Conservation (phyloP, 2,113 vertebrate species). For the Stigmatopora nigra region DNA sequence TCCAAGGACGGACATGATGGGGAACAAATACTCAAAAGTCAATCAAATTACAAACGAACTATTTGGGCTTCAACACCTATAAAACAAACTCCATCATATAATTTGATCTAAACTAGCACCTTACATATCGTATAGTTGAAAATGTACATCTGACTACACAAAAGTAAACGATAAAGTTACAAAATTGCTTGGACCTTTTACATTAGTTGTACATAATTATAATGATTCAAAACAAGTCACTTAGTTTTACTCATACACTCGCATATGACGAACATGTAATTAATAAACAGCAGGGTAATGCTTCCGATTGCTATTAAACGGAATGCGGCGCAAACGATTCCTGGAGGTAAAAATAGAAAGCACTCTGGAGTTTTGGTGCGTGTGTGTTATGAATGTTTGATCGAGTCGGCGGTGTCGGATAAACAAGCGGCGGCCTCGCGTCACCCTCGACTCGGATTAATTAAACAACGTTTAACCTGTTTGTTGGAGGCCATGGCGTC, state of each 20-base stretch:
- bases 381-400: conserved; percentile 34
- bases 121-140: too few relatives aligned
- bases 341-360: conserved; percentile 33
- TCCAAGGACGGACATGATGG: conserved; percentile 23
- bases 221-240: too few relatives aligned
- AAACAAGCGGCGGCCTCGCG: conserved; percentile 20
- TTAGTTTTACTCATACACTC: conserved; percentile 4
- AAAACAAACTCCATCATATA: too few relatives aligned
- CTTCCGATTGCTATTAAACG: conserved; percentile 54
- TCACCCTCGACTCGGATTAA: conserved; percentile 35
- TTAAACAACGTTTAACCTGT: conserved; percentile 46
- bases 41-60: neutral
- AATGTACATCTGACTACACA: too few relatives aligned
- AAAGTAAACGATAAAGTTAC: too few relatives aligned
- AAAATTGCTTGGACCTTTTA: too few relatives aligned
- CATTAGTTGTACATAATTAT: too few relatives aligned
- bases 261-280: conserved; percentile 4
- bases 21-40: neutral
- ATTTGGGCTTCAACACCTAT: too few relatives aligned
- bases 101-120: too few relatives aligned
- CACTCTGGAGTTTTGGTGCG: conserved; percentile 25
- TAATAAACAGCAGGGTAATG: conserved; percentile 46
- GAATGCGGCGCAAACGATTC: conserved; percentile 44
- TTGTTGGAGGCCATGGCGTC: neutral
- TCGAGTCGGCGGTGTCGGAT: conserved; percentile 19